phyloP scores from a whole-genome alignment of 2,888 invertebrate genomes.

The Bimastos eiseni region DNA sequence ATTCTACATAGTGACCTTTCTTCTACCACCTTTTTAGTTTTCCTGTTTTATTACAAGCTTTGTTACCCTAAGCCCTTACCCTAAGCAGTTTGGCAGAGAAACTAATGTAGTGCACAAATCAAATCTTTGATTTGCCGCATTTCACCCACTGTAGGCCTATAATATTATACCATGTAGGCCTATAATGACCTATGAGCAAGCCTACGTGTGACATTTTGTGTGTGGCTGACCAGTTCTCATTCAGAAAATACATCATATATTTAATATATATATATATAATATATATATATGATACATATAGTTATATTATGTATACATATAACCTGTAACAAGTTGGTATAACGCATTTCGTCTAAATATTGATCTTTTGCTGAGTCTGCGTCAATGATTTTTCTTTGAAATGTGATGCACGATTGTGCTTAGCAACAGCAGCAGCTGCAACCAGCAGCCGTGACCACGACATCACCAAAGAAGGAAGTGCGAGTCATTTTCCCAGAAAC shows the following conservation, averaged over 20 bases:
- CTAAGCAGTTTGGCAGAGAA: background rate
- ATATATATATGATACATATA: too few relatives aligned
- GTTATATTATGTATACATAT: background rate
- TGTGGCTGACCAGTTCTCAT: too few relatives aligned
- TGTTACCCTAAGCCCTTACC: background rate
- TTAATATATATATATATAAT: too few relatives aligned
- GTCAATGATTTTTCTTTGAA: background rate
- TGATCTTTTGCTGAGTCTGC: background rate
- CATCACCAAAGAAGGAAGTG: conserved; percentile 13
- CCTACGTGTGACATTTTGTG: too few relatives aligned
- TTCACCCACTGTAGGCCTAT: background rate
- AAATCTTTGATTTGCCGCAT: background rate
- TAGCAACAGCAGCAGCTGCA: background rate
- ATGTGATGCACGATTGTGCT: background rate
- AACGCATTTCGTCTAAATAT: too few relatives aligned
- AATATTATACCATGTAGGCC: too few relatives aligned
- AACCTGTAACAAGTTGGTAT: background rate
- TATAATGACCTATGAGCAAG: too few relatives aligned
- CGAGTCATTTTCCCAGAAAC: background rate
- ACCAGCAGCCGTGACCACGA: background rate
- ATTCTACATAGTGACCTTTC: too few relatives aligned
- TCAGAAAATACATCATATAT: too few relatives aligned
- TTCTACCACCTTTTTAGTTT: too few relatives aligned
- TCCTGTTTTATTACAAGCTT: background rate
- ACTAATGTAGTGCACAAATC: background rate